Base-by-base conservation (phyloP, 1,140 invertebrate genomes). In the Heliothis subflexa region DNA sequence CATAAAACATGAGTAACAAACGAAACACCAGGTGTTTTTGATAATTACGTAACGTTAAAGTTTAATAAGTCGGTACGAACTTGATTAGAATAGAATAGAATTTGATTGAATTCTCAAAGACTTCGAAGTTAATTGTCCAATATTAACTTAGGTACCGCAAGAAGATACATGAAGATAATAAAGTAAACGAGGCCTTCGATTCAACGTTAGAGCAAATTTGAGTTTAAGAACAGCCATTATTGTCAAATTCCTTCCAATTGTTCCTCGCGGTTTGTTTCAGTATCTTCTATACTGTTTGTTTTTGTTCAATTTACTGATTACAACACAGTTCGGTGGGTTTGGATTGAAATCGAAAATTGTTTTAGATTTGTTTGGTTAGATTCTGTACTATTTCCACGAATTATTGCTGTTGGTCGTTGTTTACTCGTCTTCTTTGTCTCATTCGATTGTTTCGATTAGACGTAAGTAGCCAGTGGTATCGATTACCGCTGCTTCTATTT, bases 261-360 rank as follows among this genome's bases (percentile, higher is more conserved):
- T 77, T 77, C 49, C 49, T 55, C 21, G 61, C 28, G 49, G 59
- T 77, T 66, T 21, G 50, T 64, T 64, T 25, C 21, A 47, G 25
- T 57, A 47, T 18, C 52, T 77, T 54, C 61, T 77, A 40, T 76
- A 64, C 59, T 76, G 73, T 76, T 64, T 76, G 61, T 55, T 54
- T 78, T 70, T 81, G 82, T 81, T 83, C 78, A 79, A 83, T 79
- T 81, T 79, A 72, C 70, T 66, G 82, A 78, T 79, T 78, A 61
- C 62, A 78, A 55, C 28, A 68, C 62, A 66, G 61, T 68, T 77
- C 74, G 57, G 52, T 25, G n/a, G 74, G 12, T 74, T 33, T 14
- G 64, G 73, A 83, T 83, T 83, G 80, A 79, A 83, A 76, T 81
- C 45, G 73, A 81, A 77, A 77, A 77, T 77, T 77, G 74, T 76